These are phyloP conservation scores for Drosophila neoperkinsi DNA, from an alignment of 2,888 invertebrate genomes.

Conservation along the genomic window DNA sequence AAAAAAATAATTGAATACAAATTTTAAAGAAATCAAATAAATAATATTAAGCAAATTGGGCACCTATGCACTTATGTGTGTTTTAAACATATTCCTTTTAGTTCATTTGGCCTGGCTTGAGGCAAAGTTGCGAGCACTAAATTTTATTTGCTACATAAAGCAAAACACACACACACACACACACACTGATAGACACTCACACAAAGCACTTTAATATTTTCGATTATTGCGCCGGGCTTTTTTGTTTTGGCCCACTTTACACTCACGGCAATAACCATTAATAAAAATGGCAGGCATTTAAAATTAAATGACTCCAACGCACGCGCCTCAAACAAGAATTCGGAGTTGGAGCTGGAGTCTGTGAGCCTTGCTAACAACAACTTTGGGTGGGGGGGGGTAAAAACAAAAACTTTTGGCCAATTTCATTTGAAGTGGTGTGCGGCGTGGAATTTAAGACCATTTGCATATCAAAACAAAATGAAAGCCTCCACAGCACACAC, in stretches of 20 bases:
- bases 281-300: conserved; percentile 77
- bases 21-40: background rate
- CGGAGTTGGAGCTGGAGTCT: background rate
- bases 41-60: fast-evolving
- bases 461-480: conserved; percentile 79
- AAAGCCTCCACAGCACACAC: conserved; percentile 39
- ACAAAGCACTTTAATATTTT: conserved; percentile 45
- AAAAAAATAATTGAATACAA: background rate
- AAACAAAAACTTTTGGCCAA: conserved; percentile 71
- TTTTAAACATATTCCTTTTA: background rate
- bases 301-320: conserved; percentile 72
- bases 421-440: conserved; percentile 69
- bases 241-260: conserved; percentile 40
- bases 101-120: conserved; percentile 3
- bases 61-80: background rate
- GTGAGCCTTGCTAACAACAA: conserved; percentile 5
- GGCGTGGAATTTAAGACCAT: conserved; percentile 60
- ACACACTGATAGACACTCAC: background rate
- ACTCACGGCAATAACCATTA: conserved; percentile 77
- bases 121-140: conserved; percentile 37
- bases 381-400: background rate
- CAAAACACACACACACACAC: conserved; percentile 10
- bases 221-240: conserved; percentile 60
- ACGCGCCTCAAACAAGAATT: conserved; percentile 14
- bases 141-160: conserved; percentile 54